Evolutionary conservation across 2,797 vertebrate species (phyloP), one percentile per base, ranked within the genome.

Genomic region (Telmatherina bonti): DNA sequence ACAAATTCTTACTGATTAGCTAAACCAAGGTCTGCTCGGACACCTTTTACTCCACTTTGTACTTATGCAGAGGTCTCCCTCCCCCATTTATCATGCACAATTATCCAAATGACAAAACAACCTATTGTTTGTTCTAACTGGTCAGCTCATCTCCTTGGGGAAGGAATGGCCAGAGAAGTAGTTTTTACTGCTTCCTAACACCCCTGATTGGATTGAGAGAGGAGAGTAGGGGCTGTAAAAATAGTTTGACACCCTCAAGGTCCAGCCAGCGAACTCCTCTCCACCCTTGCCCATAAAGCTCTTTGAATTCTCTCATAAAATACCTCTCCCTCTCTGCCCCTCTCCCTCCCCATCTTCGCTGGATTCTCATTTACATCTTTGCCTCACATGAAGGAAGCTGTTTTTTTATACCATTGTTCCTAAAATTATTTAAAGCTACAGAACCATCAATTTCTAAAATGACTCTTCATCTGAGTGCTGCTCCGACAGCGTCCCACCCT

Each of bases 181-280:
- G 68, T 64, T 77, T 92, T 92, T 92, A 94, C 88, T 85, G 88
- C 91, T 88, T 91, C 88, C 89, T 85, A 84, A 83, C 90, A 72
- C 83, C 85, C 85, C 71, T 81, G 84, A 89, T 92, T 88, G 88
- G 79, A 74, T 76, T 68, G 56, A 82, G 84, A 88, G 86, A 86
- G 77, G 74, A 84, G 69, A 92, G 86, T 83, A 79, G 73, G 81
- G 83, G 90, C 87, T 89, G 89, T 94, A 94, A 95, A 94, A 95
- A 91, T 90, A 91, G 87, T 91, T 94, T 89, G 84, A 91, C 90
- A 92, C 91, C 86, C 91, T 89, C 82, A 88, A 92, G 89, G 91
- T 88, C 87, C 85, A 86, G 86, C 85, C 80, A 73, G 90, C 91
- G 93, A 91, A 91, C 84, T 92, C 86, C 85, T 84, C 85, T 86